A percentile compares a stretch with the other conserved stretches of the same genome.
Evolutionary conservation across 2,113 vertebrate genomes (phyloP).

Genomic region (Oryzias woworae): DNA sequence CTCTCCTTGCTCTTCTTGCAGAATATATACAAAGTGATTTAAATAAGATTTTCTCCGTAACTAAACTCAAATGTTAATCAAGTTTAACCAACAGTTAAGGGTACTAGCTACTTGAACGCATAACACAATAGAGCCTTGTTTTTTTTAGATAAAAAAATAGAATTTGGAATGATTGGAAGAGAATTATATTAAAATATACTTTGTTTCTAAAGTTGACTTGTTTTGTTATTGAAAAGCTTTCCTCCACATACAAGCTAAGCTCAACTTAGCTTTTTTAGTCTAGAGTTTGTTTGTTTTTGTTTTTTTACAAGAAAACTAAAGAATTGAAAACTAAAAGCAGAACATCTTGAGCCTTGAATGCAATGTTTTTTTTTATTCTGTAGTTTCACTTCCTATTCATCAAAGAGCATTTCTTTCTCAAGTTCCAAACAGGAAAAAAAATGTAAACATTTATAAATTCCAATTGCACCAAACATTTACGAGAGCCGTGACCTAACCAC

Average conservation of each 20-base stretch:
- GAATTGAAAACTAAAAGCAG: not conserved
- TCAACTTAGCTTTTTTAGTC: too few relatives aligned
- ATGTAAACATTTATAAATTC: constrained; percentile 48
- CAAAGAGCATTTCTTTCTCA: constrained; percentile 39
- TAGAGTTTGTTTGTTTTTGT: too few relatives aligned
- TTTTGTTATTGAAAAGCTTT: too few relatives aligned
- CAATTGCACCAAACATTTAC: constrained; percentile 44
- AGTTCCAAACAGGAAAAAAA: constrained; percentile 28
- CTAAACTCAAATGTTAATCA: too few relatives aligned
- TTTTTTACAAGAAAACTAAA: not conserved
- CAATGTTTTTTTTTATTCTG: too few relatives aligned
- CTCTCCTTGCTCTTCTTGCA: too few relatives aligned
- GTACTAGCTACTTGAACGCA: not conserved
- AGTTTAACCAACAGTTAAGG: not conserved
- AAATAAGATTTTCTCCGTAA: too few relatives aligned
- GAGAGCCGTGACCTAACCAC: constrained; percentile 22
- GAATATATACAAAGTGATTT: too few relatives aligned
- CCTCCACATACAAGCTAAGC: too few relatives aligned
- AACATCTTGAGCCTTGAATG: too few relatives aligned
- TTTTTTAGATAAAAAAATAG: not conserved
- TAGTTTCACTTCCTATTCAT: constrained; percentile 14
- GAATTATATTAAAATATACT: too few relatives aligned
- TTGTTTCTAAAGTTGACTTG: too few relatives aligned
- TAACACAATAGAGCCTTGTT: not conserved
- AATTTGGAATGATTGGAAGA: not conserved